These are phyloP conservation scores for Channa striata DNA, from an alignment of 2,797 vertebrate species.

Conservation along the genomic window DNA sequence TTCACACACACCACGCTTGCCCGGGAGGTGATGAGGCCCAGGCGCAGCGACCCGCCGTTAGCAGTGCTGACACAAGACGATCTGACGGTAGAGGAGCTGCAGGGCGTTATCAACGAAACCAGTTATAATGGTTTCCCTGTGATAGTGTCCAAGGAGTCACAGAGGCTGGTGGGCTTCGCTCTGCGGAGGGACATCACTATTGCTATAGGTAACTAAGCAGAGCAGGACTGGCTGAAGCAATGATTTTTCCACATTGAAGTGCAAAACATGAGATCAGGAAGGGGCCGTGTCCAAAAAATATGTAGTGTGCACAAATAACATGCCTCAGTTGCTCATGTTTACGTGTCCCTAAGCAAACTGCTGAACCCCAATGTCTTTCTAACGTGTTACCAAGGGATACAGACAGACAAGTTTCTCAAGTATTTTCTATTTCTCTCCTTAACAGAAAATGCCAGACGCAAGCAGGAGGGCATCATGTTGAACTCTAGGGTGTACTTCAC, in stretches of 20 bases:
- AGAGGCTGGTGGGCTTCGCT: constrained; percentile 96
- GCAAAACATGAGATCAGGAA: neutral
- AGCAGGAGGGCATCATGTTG: constrained; percentile 96
- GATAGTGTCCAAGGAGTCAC: constrained; percentile 98
- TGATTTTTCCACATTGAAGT: neutral
- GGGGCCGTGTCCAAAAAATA: neutral
- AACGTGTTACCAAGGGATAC: too few relatives aligned
- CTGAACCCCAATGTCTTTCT: neutral
- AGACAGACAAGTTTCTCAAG: too few relatives aligned
- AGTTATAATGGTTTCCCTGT: constrained; percentile 98
- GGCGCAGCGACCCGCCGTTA: constrained; percentile 90
- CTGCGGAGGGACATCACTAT: constrained; percentile 98
- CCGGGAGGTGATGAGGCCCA: constrained; percentile 96
- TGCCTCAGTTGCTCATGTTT: too few relatives aligned
- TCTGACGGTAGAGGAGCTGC: constrained; percentile 96
- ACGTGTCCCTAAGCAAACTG: neutral
- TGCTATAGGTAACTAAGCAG: constrained; percentile 84
- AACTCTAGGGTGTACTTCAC: constrained; percentile 97
- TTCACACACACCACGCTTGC: constrained; percentile 97
- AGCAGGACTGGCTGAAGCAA: neutral
- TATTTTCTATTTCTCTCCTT: neutral
- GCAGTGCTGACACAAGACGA: constrained; percentile 97
- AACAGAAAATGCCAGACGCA: constrained; percentile 95
- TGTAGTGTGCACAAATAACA: neutral
- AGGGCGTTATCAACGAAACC: constrained; percentile 93